Percentiles rank a stretch among this genome's conserved stretches.
These are phyloP conservation scores for Uropetala carovei DNA, from an alignment of 2,888 invertebrate genomes.

Conservation along the genomic window DNA sequence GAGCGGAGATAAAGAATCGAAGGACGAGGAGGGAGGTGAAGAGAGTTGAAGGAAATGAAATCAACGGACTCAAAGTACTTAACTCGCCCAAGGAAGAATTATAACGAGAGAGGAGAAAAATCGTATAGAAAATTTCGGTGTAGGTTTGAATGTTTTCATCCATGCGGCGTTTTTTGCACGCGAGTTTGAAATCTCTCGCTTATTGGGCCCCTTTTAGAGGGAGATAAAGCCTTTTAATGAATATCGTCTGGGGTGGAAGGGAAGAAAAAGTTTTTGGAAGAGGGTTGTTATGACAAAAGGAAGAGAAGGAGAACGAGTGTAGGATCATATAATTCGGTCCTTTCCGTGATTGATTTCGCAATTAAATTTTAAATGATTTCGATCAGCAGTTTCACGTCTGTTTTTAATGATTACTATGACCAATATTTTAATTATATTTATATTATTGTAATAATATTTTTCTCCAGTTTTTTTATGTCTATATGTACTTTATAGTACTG, in stretches of 20 bases:
- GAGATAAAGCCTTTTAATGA: neutral
- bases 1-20: neutral
- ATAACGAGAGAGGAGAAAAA: neutral
- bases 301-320: neutral
- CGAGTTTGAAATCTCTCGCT: neutral
- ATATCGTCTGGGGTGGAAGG: conserved; percentile 12
- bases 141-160: conserved; percentile 5
- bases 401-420: no score
- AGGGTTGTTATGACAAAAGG: no score
- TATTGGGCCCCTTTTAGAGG: neutral
- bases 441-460: no score
- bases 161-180: neutral
- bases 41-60: neutral
- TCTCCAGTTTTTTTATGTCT: no score
- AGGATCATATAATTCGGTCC: neutral
- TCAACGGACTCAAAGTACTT: neutral
- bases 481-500: no score
- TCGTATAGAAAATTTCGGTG: neutral
- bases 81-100: neutral
- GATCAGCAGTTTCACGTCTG: no score
- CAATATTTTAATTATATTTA: no score
- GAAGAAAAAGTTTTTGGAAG: neutral
- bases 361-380: neutral
- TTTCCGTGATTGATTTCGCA: neutral
- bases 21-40: neutral